Evolutionary conservation across 2,888 invertebrate species (phyloP), one percentile per base, ranked within the genome.

Genomic region (Bugulina stolonifera): DNA sequence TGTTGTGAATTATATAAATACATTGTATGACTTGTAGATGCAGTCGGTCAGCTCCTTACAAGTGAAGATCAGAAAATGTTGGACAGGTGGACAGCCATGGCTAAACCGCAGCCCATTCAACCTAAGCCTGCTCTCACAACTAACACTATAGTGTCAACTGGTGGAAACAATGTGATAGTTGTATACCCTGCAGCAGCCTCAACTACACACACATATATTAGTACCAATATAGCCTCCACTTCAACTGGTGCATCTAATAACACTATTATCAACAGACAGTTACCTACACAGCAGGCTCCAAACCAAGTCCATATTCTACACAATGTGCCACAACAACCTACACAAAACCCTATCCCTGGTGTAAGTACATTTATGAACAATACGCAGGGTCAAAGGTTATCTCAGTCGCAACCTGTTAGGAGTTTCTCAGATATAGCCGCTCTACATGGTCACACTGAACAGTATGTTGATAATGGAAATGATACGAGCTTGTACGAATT

Each of bases 31-130:
- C 32, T 2, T 64, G 34, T 32, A 64, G 64, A 64, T 32, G n/a
- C 14, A 10, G 2, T 27, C 32, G 64, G 64, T 25, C 64, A 64
- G 52, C 22, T 77, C 0, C 71, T 79, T 18, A 79, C 82, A 0
- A 78, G 75, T 72, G 80, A 78, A 29, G 84, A 84, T 73, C 78
- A 77, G 74, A 80, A 80, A 32, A 73, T 83, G 71, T 73, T 84
- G 54, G 77, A 80, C 22, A 76, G 83, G 27, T 84, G 84, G 84
- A 76, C 77, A 10, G 77, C 75, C 58, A 83, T 84, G 83, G 64
- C 64, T 27, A 64, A 64, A 27, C 64, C 64, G n/a, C 27, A 64
- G 64, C 64, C 22, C 32, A 64, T 64, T 25, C 64, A 64, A n/a
- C 64, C 64, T 18, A 64, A 64, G n/a, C 64, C 64, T 32, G n/a